Percentiles rank a stretch among this genome's conserved stretches.
phyloP scores from a whole-genome alignment of 2,888 invertebrate species.

The Oscheius sp. region DNA sequence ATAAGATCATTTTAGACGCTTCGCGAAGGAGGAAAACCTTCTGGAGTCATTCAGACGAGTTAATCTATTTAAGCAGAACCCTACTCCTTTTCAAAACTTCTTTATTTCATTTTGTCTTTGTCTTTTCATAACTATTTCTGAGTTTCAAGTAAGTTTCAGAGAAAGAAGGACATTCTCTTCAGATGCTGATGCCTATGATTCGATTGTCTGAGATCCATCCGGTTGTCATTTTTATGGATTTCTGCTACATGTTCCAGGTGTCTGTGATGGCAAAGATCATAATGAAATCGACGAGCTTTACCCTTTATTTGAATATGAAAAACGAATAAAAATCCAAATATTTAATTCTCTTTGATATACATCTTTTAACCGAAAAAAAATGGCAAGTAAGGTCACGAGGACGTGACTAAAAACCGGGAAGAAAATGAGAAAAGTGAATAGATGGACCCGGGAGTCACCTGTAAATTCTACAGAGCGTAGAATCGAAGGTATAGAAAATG shows the following conservation, averaged over 20 bases:
- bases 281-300: not conserved
- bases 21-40: slow-evolving; percentile 4
- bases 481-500: not conserved
- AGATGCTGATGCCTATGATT: slow-evolving; percentile 6
- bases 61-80: not conserved
- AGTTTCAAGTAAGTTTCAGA: not conserved
- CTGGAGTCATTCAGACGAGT: not conserved
- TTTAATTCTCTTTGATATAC: not conserved
- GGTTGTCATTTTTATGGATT: slow-evolving; percentile 11
- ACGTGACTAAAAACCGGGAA: slow-evolving; percentile 12
- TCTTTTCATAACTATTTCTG: not conserved
- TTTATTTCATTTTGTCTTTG: not conserved
- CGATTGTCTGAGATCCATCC: slow-evolving; percentile 15
- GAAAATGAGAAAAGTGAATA: slow-evolving; percentile 14
- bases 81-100: not conserved
- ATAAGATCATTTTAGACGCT: slow-evolving; percentile 1
- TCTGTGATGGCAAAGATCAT: slow-evolving; percentile 8
- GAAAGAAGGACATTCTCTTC: not conserved
- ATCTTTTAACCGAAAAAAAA: not conserved
- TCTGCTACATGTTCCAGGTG: slow-evolving; percentile 6
- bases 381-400: slow-evolving; percentile 20
- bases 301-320: too few relatives aligned
- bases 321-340: not conserved
- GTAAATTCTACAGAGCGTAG: not conserved
- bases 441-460: not conserved